phyloP scores from a whole-genome alignment of 2,797 vertebrate genomes.

The Malacoraja senta region DNA sequence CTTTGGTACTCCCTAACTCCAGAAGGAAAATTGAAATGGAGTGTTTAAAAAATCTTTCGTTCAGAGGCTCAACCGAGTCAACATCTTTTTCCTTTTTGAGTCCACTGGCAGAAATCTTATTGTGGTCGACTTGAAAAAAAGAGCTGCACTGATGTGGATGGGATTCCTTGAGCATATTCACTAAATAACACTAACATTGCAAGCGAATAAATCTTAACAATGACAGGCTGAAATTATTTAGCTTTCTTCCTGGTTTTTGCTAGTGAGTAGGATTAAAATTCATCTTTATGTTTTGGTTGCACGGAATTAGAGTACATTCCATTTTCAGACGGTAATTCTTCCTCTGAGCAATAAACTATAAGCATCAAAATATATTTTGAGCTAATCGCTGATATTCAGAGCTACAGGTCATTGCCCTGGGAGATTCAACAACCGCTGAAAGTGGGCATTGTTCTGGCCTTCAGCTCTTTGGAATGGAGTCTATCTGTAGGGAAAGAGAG shows the following conservation, averaged over 20 bases:
- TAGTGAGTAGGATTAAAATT: not conserved
- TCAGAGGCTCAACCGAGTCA: not conserved
- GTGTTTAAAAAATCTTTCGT: not conserved
- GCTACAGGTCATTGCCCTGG: too few relatives aligned
- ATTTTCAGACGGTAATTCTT: not conserved
- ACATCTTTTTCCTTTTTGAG: too few relatives aligned
- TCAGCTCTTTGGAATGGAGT: not conserved
- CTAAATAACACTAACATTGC: not conserved
- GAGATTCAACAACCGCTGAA: not conserved
- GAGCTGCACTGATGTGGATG: too few relatives aligned
- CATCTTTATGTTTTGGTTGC: not conserved
- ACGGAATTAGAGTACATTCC: not conserved
- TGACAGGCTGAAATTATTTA: not conserved
- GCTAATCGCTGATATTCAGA: not conserved
- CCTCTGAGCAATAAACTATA: not conserved
- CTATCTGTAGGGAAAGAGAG: not conserved
- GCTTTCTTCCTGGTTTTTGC: not conserved
- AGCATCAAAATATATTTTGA: not conserved
- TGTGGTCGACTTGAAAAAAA: not conserved
- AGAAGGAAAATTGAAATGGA: not conserved
- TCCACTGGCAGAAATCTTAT: not conserved
- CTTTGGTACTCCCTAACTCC: not conserved
- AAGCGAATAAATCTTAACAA: not conserved
- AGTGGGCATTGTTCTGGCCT: not conserved
- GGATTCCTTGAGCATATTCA: not conserved